These are phyloP conservation scores for Laspeyria flexula DNA, from an alignment of 2,888 invertebrate species.

Conservation along the genomic window DNA sequence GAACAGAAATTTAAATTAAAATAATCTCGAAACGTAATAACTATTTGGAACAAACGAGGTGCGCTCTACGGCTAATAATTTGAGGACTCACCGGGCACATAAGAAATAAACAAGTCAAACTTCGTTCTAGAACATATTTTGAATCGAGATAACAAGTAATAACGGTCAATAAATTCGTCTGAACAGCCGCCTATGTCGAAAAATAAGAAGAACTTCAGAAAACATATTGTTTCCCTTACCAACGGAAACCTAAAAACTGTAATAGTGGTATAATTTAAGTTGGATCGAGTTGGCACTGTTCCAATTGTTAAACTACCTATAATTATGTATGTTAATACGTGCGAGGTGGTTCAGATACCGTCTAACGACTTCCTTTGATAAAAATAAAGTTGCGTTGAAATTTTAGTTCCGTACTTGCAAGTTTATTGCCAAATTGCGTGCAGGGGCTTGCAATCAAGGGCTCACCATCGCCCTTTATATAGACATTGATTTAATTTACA, in stretches of 20 bases:
- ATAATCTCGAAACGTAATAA: too few species aligned
- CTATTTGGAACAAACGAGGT: too few species aligned
- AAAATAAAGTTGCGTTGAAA: conserved; percentile 86
- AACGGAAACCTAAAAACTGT: conserved; percentile 76
- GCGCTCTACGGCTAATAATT: too few species aligned
- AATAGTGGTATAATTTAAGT: conserved; percentile 74
- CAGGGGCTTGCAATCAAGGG: conserved; percentile 69
- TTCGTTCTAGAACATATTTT: conserved; percentile 14
- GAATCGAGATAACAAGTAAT: conserved; percentile 47
- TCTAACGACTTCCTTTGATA: conserved; percentile 85
- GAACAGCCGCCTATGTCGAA: conserved; percentile 54
- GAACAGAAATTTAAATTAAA: too few species aligned
- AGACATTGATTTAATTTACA: conserved; percentile 84
- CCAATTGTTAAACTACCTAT: conserved; percentile 82
- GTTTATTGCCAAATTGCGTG: conserved; percentile 84
- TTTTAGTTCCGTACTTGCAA: conserved; percentile 83
- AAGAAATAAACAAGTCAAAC: not conserved
- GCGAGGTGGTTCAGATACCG: conserved; percentile 82
- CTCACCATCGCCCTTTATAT: conserved; percentile 79
- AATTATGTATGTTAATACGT: conserved; percentile 85
- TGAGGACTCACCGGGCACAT: not conserved
- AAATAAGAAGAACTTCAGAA: conserved; percentile 59
- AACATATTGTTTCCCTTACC: conserved; percentile 69
- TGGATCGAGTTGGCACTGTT: conserved; percentile 74
- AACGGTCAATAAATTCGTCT: conserved; percentile 57